Evolutionary conservation across 2,888 invertebrate species (phyloP), one percentile per base, ranked within the genome.

Genomic region (Xestia sexstrigata): DNA sequence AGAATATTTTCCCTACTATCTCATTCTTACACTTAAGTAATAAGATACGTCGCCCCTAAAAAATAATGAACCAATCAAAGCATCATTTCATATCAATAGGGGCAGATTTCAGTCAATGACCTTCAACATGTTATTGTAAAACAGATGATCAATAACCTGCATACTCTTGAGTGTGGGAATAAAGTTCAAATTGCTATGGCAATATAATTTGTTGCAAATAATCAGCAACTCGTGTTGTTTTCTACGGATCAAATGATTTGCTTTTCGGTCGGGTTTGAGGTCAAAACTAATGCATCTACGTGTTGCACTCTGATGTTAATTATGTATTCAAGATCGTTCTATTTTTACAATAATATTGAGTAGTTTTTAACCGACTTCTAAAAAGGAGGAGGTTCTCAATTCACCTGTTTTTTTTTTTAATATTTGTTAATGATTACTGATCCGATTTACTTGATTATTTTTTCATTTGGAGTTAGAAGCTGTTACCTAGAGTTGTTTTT

Each of bases 41-140:
- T 60, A 66, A 73, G 52, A 80, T 65, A 71, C 26, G 39, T 23
- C 67, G 42, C 39, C n/a, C 49, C 45, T 70, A n/a, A 68, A n/a
- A 74, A 78, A 84, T 85, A 88, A 76, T 0, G 72, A 78, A 70
- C 77, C 65, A 84, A 86, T 87, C 86, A 83, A 82, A 76, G 69
- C 73, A 85, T 87, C 80, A 85, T 79, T 74, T 74, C 65, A 82
- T 82, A 88, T 85, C 89, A 84, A 77, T 35, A 79, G 73, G 90
- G 90, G 79, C 92, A 91, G 86, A 88, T 85, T 88, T 91, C 93
- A 92, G 93, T 90, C 93, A 89, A 87, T 91, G 93, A 89, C 89
- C 93, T 84, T 69, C 58, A 74, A 84, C 71, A 80, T 88, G 86
- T 88, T 88, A 90, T 91, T 87, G 86, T 81, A 35, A 87, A 84